Evolutionary conservation across 2,888 invertebrate species (phyloP), one percentile per base, ranked within the genome.

Genomic region (Serrognathus titanus): DNA sequence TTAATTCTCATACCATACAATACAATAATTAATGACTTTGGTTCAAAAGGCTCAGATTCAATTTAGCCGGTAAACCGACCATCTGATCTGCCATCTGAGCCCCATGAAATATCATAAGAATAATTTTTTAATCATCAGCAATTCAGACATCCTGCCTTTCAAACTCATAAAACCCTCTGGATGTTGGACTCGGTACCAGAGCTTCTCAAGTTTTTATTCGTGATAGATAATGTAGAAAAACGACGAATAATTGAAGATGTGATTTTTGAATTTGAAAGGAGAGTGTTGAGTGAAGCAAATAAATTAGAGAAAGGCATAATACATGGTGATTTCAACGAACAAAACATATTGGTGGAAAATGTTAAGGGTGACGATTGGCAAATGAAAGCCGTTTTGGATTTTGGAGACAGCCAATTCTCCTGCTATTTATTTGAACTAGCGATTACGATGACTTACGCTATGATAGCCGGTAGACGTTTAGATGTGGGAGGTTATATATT

Each of bases 311-410:
- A 80, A 68, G 90, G 87, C 67, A 67, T 90, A 4, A 90, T 96
- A 59, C 96, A 97, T 71, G 96, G 94, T 1, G 97, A 97, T 72
- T 82, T 92, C 57, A 96, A 96, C 73, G 94, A 95, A 70, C 90
- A 91, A 75, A 97, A 97, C 76, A 83, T 96, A 3, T 72, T 95
- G 4, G 69, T 71, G 10, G 61, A 60, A 16, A 11, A 65, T 7
- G 64, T 72, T 0, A 64, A 66, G 11, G 36, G 67, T 16, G 62
- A 64, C 24, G 74, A 77, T 0, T 84, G 84, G 77, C 78, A 79
- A 49, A 80, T 94, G 7, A 76, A 80, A 1, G 91, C 88, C 0
- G 79, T 96, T 49, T 83, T 97, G 10, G 96, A 97, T 79, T 94
- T 94, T 71, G 94, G 93, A 0, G 96, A 96, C 75, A 82, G 86